Conservation (phyloP, 2,797 vertebrate genomes). For the Spondyliosoma cantharus region DNA sequence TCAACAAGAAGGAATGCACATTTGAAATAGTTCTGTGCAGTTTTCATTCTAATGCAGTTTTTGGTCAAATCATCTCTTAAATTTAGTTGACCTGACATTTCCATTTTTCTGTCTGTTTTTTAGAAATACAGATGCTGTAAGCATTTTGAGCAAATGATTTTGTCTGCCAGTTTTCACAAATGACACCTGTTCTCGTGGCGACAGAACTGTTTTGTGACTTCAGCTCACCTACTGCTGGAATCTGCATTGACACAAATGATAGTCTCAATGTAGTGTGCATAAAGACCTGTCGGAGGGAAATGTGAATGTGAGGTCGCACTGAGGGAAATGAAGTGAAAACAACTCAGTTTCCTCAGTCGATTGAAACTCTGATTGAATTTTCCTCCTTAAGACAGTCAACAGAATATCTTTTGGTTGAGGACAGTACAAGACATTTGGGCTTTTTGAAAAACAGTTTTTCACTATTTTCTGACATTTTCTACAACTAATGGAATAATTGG, state of each 20-base stretch:
- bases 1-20: too few relatives aligned
- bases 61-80: not conserved
- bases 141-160: not conserved
- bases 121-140: not conserved
- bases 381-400: too few relatives aligned
- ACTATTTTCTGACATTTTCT: too few relatives aligned
- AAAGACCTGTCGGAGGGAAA: not conserved
- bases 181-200: not conserved
- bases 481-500: too few relatives aligned
- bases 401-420: too few relatives aligned
- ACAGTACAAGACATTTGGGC: too few relatives aligned
- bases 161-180: not conserved
- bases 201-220: not conserved
- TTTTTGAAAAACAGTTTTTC: too few relatives aligned
- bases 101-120: not conserved
- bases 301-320: conserved; percentile 1
- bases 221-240: not conserved
- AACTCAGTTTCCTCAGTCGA: conserved; percentile 7
- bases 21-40: too few relatives aligned
- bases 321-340: conserved; percentile 27
- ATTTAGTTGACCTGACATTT: not conserved
- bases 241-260: not conserved
- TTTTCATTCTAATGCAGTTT: not conserved
- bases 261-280: not conserved
- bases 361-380: too few relatives aligned